Base-by-base conservation (phyloP, 2,113 vertebrate genomes). In the Anolis sagrei region DNA sequence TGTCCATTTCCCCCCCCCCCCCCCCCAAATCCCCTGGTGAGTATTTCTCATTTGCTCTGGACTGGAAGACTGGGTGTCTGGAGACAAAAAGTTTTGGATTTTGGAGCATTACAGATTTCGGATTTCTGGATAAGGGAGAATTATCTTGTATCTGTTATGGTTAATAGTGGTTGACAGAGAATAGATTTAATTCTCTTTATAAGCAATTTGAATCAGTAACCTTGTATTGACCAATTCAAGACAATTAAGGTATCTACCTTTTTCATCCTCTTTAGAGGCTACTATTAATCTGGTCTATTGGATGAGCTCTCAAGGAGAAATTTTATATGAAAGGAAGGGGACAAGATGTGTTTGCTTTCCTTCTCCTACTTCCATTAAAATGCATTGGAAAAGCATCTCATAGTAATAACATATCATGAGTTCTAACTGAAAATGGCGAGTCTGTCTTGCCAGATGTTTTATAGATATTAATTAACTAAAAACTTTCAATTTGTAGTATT, bases 391-490 rank as follows among this genome's bases (percentile, higher is more conserved):
- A 72, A 34, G 39, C 9, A 19, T n/a, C 34, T 39, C 69, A 61
- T 25, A 23, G 23, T 61, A 29, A 9, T 80, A 25, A 29, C 36
- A 8, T 62, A n/a, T n/a, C n/a, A n/a, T 80, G n/a, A 61, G 62
- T 74, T 73, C 48, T 44, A 73, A 6, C 62, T 62, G 21, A 54
- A 73, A 44, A 13, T 29, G 34, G 51, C 48, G 70, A 21, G 7
- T 81, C 51, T 70, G 21, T 62, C 19, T 61, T 34, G 9, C 18
- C 23, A 48, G 64, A 89, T 93, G 82, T 18, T 68, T 11, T 79
- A 27, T n/a, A 54, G 66, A 27, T 51, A 29, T 9, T 10, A 82
- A 34, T 16, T 54, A 19, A 13, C 80, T 51, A 51, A 7, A 10
- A 54, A 54, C 14, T 32, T 72, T 11, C 11, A 13, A n/a, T 87